phyloP scores from a whole-genome alignment of 2,888 invertebrate genomes.

The Pheosia tremula region DNA sequence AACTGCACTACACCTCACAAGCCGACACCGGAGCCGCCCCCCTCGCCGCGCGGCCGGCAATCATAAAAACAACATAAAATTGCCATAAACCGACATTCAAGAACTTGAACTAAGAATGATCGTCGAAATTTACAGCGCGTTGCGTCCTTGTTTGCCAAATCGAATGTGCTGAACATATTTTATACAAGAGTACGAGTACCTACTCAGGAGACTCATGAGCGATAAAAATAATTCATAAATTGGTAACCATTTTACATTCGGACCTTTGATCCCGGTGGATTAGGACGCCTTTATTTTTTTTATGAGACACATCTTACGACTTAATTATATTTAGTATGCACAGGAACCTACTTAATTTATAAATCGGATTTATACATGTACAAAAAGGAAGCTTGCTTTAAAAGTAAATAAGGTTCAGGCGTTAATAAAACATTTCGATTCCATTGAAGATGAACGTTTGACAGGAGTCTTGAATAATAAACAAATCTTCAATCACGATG shows the following conservation, averaged over 20 bases:
- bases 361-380: not conserved
- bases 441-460: constrained; percentile 1
- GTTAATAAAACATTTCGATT: not conserved
- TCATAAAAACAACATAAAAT: constrained; percentile 34
- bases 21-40: constrained; percentile 13
- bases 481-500: constrained; percentile 11
- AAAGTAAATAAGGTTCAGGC: not conserved
- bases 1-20: constrained; percentile 9
- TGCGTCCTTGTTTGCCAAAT: constrained; percentile 4
- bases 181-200: not conserved
- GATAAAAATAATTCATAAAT: constrained; percentile 22
- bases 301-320: constrained; percentile 8
- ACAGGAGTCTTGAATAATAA: constrained; percentile 13
- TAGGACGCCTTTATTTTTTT: constrained; percentile 16
- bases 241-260: constrained; percentile 22
- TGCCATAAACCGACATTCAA: constrained; percentile 14
- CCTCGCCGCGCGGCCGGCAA: constrained; percentile 14
- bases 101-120: constrained; percentile 13
- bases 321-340: constrained; percentile 1
- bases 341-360: not conserved
- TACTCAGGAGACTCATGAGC: not conserved
- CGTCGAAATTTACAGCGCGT: constrained; percentile 11
- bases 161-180: constrained; percentile 2
- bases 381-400: not conserved
- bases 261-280: constrained; percentile 7